phyloP scores from a whole-genome alignment of 53 echinoderm and acorn worm species.

The Henricia sp. region DNA sequence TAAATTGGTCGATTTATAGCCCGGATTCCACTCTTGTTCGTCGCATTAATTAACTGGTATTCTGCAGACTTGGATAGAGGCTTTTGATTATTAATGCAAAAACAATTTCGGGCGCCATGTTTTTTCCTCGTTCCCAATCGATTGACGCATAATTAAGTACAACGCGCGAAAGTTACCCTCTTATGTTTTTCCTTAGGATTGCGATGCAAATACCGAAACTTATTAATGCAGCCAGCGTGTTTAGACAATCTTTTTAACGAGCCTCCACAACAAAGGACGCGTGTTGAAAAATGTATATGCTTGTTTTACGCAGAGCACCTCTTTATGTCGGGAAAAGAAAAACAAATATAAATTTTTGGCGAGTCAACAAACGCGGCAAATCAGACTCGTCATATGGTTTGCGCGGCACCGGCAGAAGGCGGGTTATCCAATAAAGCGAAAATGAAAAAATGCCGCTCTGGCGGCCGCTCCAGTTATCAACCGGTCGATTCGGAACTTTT shows the following conservation, averaged over 20 bases:
- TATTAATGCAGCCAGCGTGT: background rate
- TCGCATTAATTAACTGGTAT: slow-evolving; percentile 7
- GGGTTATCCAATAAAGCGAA: slow-evolving; percentile 4
- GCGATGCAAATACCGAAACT: background rate
- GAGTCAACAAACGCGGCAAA: background rate
- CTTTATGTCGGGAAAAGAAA: background rate
- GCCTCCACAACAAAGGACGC: background rate
- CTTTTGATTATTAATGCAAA: background rate
- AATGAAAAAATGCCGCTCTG: background rate
- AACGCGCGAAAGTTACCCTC: background rate
- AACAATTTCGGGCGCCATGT: background rate
- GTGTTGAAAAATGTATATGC: slow-evolving; percentile 2
- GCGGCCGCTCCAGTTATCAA: background rate
- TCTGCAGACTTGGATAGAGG: background rate
- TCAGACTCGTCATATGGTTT: background rate
- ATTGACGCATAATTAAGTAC: background rate
- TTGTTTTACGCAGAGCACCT: background rate
- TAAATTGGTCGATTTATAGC: background rate
- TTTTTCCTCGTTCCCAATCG: background rate
- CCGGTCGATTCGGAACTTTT: slow-evolving; percentile 12
- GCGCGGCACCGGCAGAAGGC: background rate
- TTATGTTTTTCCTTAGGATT: background rate
- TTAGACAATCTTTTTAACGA: slow-evolving; percentile 4
- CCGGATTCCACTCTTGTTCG: slow-evolving; percentile 1
- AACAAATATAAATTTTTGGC: background rate